Base-by-base conservation (phyloP, 2,797 vertebrate species). In the Cyprinella venusta region DNA sequence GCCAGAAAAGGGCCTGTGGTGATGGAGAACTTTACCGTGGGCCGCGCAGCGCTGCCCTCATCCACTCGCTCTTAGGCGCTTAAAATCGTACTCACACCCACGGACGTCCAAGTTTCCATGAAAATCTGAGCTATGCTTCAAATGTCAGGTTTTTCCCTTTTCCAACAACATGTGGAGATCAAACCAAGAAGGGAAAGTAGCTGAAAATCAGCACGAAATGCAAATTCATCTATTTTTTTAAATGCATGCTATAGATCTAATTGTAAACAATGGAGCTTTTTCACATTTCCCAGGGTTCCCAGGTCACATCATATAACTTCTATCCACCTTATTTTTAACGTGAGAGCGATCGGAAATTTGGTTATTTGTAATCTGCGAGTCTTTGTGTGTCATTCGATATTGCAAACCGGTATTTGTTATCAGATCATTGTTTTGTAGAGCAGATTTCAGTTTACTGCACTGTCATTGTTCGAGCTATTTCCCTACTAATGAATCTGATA, bases 61-160 rank as follows among this genome's bases (percentile, higher is more conserved):
- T 80, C 68, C 61, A 40, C 69, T 72, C 45, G 26, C 59, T 64
- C 42, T 52, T 86, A 67, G 56, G 45, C 48, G 80, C 78, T 86
- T 84, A 83, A 89, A 82, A 84, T 64, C 61, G 33, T 80, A 77
- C 81, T 85, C 45, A 42, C 83, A 82, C 64, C 65, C 78, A 65
- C 50, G 56, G 71, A 65, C 75, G 30, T 88, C 88, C 88, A 87
- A 87, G 82, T 89, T 89, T 89, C 86, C 88, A 83, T 76, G 71
- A 85, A 81, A 86, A 79, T 80, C 67, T 63, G 72, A 84, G 77
- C 83, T 84, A 84, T 81, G 80, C 86, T 79, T 86, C 82, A 89
- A 89, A 86, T 85, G 85, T 87, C 84, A 86, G 79, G 72, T 72
- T 89, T 87, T 87, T 86, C 84, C 77, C 80, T 84, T 81, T 87